Conservation (phyloP, 2,113 vertebrate genomes). For the Macheiramphus alcinus region DNA sequence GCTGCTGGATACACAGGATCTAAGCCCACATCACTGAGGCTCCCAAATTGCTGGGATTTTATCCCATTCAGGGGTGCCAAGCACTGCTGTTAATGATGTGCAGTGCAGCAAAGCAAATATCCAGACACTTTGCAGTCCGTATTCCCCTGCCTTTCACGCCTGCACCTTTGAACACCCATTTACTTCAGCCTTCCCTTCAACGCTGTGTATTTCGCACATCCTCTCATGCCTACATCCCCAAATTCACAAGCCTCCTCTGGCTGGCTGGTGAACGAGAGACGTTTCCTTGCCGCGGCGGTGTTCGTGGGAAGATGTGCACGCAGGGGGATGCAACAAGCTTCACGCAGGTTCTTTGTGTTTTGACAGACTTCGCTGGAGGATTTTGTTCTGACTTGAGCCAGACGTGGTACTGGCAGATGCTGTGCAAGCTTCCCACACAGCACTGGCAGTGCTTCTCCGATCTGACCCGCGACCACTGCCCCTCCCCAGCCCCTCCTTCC, state of each 20-base stretch:
- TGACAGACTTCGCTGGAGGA: constrained; percentile 5
- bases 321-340: neutral
- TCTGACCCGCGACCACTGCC: neutral
- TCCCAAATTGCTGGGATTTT: neutral
- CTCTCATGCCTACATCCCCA: neutral
- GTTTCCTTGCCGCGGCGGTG: neutral
- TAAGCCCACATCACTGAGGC: neutral
- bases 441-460: neutral
- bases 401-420: constrained; percentile 6
- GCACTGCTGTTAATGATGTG: neutral
- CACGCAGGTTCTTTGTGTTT: constrained; percentile 2
- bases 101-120: neutral
- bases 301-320: neutral
- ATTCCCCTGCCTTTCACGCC: neutral
- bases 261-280: neutral
- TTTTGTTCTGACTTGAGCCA: neutral
- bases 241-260: neutral
- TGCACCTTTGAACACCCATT: neutral
- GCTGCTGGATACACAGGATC: neutral
- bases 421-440: neutral
- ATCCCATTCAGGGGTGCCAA: neutral
- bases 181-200: neutral
- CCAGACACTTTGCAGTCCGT: neutral
- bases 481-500: neutral
- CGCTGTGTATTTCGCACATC: neutral